Evolutionary conservation across 2,113 vertebrate genomes (phyloP).

Genomic region (Apteryx owenii): DNA sequence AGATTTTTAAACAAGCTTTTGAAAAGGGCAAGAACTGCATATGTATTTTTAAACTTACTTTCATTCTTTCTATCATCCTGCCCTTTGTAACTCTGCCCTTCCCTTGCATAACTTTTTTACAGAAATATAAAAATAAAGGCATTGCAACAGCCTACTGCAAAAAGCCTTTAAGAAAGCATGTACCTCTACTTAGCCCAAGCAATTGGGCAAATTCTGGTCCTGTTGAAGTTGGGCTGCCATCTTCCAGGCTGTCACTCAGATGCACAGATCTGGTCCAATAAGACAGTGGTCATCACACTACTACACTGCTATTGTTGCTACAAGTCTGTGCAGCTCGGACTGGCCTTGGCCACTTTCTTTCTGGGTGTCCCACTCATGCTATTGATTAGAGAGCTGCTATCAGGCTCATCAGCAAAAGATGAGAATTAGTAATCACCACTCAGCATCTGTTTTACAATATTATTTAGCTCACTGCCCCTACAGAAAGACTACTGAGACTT

Average conservation of each 20-base stretch:
- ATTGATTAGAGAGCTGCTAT: neutral
- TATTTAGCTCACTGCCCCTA: neutral
- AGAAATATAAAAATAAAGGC: neutral
- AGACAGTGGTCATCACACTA: neutral
- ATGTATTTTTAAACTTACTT: neutral
- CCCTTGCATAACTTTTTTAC: neutral
- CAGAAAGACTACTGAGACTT: neutral
- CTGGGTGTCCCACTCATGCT: neutral
- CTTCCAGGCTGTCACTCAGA: neutral
- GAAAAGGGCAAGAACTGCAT: neutral
- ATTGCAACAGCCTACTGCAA: neutral
- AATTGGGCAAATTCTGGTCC: neutral
- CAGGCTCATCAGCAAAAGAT: neutral
- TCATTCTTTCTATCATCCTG: neutral
- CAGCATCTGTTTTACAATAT: neutral
- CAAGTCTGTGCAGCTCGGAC: neutral
- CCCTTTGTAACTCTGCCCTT: neutral
- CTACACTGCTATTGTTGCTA: neutral
- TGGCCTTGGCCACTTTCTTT: neutral
- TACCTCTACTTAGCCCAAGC: neutral
- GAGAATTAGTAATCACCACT: neutral
- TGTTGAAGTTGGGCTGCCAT: neutral
- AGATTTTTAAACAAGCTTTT: neutral
- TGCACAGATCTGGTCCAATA: neutral
- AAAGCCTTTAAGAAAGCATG: neutral